phyloP scores from a whole-genome alignment of 2,888 invertebrate species.

The Enchytraeus crypticus region DNA sequence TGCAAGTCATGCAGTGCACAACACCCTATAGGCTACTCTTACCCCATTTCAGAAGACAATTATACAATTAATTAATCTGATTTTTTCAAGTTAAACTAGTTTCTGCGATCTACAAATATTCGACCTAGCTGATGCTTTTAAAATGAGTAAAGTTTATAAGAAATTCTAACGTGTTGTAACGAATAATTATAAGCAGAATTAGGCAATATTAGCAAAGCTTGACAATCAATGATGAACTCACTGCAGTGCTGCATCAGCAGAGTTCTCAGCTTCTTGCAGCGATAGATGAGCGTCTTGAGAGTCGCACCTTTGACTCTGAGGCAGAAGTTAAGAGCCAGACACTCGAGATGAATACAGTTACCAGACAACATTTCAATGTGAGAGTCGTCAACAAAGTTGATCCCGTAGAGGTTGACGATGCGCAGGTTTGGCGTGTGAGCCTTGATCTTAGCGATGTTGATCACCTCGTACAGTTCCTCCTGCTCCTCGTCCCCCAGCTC shows the following conservation, averaged over 20 bases:
- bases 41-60: too few species aligned
- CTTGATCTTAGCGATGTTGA: constrained; percentile 96
- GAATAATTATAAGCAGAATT: too few species aligned
- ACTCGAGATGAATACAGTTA: constrained; percentile 91
- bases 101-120: too few species aligned
- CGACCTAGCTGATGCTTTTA: too few species aligned
- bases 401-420: constrained; percentile 87
- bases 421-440: constrained; percentile 24
- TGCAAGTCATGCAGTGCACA: too few species aligned
- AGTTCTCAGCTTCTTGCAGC: constrained; percentile 64
- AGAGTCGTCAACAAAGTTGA: constrained; percentile 94
- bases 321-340: constrained; percentile 92
- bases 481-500: constrained; percentile 72
- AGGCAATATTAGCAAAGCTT: too few species aligned
- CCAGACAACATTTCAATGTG: constrained; percentile 86
- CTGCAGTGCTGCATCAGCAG: constrained; percentile 87
- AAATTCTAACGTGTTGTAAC: too few species aligned
- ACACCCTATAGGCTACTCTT: too few species aligned
- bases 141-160: too few species aligned
- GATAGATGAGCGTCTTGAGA: constrained; percentile 34
- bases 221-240: too few species aligned
- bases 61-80: too few species aligned
- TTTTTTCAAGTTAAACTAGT: too few species aligned
- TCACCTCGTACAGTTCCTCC: constrained; percentile 74
- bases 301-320: constrained; percentile 94